A percentile compares a stretch with the other conserved stretches of the same genome.
Evolutionary conservation across 2,797 vertebrate species (phyloP).

Genomic region (Sebastes goodei): DNA sequence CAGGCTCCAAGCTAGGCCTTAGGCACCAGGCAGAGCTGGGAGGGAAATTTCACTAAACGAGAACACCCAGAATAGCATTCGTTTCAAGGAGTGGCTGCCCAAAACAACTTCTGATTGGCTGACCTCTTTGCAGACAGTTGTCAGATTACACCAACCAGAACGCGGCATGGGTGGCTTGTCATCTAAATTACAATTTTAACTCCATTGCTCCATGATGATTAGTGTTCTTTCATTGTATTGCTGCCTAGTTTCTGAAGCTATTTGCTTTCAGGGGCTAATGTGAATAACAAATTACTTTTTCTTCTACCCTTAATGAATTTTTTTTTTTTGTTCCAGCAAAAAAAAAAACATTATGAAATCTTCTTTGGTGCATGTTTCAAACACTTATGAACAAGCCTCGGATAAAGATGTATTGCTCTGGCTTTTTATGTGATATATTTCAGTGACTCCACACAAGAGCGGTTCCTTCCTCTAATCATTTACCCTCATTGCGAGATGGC

Average conservation of each 20-base stretch:
- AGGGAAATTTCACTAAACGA: slow-evolving; percentile 45
- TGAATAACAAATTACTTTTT: slow-evolving; percentile 32
- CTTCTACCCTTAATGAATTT: not conserved
- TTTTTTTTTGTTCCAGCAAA: slow-evolving; percentile 5
- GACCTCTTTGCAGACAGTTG: slow-evolving; percentile 34
- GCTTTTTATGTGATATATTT: slow-evolving; percentile 23
- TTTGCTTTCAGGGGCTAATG: slow-evolving; percentile 15
- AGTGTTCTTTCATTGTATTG: not conserved
- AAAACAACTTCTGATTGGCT: slow-evolving; percentile 52
- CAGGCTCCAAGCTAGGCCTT: slow-evolving; percentile 52
- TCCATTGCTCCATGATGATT: not conserved
- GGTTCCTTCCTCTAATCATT: slow-evolving; percentile 41
- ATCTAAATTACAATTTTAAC: slow-evolving; percentile 28
- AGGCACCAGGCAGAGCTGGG: slow-evolving; percentile 57
- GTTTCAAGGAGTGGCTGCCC: slow-evolving; percentile 30
- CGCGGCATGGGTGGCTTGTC: not conserved
- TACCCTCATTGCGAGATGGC: slow-evolving; percentile 32
- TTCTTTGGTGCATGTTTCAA: slow-evolving; percentile 17
- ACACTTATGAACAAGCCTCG: not conserved
- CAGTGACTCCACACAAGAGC: not conserved
- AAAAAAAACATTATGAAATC: not conserved
- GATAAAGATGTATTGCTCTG: slow-evolving; percentile 15
- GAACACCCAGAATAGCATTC: slow-evolving; percentile 47
- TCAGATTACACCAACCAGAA: slow-evolving; percentile 23
- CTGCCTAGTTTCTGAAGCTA: slow-evolving; percentile 1